Evolutionary conservation across 2,888 invertebrate genomes (phyloP).

Genomic region (Himalopsyche tibetana): DNA sequence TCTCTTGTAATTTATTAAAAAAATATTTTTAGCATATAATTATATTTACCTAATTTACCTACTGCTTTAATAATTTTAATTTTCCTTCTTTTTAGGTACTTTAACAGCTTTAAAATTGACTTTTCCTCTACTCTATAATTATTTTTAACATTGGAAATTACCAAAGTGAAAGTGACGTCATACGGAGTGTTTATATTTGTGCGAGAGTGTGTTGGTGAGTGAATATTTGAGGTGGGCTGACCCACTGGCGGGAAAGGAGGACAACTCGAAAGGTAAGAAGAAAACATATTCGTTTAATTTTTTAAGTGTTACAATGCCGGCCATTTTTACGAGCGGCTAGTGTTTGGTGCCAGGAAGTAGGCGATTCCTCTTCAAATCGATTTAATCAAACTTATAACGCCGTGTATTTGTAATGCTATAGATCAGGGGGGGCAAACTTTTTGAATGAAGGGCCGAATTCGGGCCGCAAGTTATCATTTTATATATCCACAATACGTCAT

Average conservation of each 20-base stretch:
- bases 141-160: constrained; percentile 5
- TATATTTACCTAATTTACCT: too few species aligned
- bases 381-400: too few species aligned
- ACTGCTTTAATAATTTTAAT: too few species aligned
- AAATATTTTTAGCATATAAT: too few species aligned
- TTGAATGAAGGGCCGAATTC: too few species aligned
- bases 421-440: too few species aligned
- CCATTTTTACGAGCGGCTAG: not conserved
- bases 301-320: constrained; percentile 13
- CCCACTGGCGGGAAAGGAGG: not conserved
- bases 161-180: constrained; percentile 2
- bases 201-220: constrained; percentile 5
- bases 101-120: not conserved
- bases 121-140: not conserved
- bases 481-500: too few species aligned
- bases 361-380: too few species aligned
- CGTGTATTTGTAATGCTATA: too few species aligned
- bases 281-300: constrained; percentile 8
- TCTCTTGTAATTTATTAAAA: too few species aligned
- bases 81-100: not conserved
- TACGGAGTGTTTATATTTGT: not conserved
- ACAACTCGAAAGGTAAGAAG: constrained; percentile 12
- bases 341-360: too few species aligned
- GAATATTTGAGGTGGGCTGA: not conserved
- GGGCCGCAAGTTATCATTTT: too few species aligned